phyloP scores from a whole-genome alignment of 2,113 vertebrate species.

The Perccottus glenii region DNA sequence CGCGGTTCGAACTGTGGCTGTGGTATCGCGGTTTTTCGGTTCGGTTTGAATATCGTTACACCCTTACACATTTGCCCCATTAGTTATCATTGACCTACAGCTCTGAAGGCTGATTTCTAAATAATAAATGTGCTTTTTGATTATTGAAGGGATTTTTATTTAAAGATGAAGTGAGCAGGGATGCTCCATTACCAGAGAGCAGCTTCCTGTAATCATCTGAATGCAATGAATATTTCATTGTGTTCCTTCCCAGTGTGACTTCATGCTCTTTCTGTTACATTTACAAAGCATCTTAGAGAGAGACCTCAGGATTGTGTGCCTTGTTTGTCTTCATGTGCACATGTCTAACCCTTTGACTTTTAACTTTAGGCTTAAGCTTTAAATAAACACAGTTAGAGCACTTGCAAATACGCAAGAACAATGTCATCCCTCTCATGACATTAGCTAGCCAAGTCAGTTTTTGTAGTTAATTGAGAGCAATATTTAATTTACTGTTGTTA shows the following conservation, averaged over 20 bases:
- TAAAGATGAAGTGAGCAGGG: background rate
- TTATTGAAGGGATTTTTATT: conserved; percentile 8
- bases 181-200: conserved; percentile 20
- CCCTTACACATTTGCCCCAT: background rate
- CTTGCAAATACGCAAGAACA: too few species aligned
- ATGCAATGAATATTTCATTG: conserved; percentile 24
- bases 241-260: background rate
- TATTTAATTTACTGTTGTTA: too few species aligned
- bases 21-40: too few species aligned
- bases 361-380: background rate
- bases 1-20: too few species aligned
- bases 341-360: background rate
- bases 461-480: too few species aligned
- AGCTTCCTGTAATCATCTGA: conserved; percentile 11
- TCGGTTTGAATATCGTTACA: too few species aligned
- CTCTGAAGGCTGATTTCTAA: conserved; percentile 1
- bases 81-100: background rate
- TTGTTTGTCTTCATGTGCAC: background rate
- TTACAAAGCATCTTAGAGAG: conserved; percentile 3
- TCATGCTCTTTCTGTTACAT: background rate
- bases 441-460: too few species aligned
- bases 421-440: too few species aligned
- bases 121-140: conserved; percentile 8
- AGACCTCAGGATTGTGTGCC: background rate
- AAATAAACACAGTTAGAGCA: too few species aligned